Base-by-base conservation (phyloP, 2,113 vertebrate genomes). In the Chlamydotis undulata region DNA sequence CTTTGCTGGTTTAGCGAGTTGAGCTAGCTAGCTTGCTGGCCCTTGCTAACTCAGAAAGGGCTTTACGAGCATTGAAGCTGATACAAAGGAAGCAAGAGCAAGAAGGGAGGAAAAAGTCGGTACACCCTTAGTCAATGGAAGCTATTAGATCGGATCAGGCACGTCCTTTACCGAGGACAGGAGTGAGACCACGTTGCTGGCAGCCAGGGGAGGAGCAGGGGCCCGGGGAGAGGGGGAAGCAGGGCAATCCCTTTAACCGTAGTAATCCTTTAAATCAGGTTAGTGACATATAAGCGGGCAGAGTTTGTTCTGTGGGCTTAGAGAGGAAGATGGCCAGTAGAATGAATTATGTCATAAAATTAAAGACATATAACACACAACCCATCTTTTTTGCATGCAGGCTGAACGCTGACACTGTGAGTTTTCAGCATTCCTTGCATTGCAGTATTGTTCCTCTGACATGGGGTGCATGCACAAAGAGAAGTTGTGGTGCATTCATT, bases 401-500 rank as follows among this genome's bases (percentile, higher is more conserved):
- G 29, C 57, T 71, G 67, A 55, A 37, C 6, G 2, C 45, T 1
- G 2, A 14, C 37, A 3, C 55, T 7, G 12, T 0, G 3, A 41
- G 43, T 19, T 84, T 47, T 47, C 67, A 70, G 69, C 90, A 33
- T 83, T 94, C 79, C 49, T 79, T 14, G 31, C 49, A 4, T 28
- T 65, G 75, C 53, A 76, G 33, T 0, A 0, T n/a, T 45, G 59
- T 19, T 61, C 71, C 52, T 81, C 60, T 81, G 80, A 24, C 12
- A 6, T 11, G 68, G 67, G 79, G 24, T 33, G 59, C 63, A 7
- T 4, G 41, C 55, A 47, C 63, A 37, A 33, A 67, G 43, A 22
- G 29, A 93, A 83, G 24, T 59, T 80, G 64, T 6, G 4, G 9
- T 63, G 53, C 19, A 0, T 43, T 0, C 0, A 1, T 84, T 64